phyloP scores from a whole-genome alignment of 2,797 vertebrate genomes.

The Synaphobranchus kaupii region DNA sequence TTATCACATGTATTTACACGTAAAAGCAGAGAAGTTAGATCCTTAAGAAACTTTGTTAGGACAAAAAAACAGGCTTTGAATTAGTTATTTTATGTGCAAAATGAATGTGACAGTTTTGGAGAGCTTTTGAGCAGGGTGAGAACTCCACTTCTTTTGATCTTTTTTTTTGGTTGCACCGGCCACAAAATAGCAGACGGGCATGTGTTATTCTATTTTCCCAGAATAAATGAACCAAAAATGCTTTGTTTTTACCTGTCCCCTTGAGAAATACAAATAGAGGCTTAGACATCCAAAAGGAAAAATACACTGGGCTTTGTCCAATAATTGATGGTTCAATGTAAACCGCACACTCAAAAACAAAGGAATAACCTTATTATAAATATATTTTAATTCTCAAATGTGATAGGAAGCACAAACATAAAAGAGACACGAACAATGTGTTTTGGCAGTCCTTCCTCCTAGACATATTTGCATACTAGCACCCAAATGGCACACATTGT shows the following conservation, averaged over 20 bases:
- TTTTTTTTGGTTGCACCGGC: not conserved
- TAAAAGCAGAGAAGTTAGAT: not conserved
- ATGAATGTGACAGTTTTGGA: not conserved
- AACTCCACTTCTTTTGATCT: not conserved
- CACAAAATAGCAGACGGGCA: not conserved
- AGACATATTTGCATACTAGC: not conserved
- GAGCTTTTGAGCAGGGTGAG: not conserved
- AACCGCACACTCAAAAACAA: no score
- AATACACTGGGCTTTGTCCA: no score
- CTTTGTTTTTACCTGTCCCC: not conserved
- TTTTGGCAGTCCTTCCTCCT: no score
- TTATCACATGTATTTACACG: not conserved
- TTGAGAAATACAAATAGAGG: not conserved
- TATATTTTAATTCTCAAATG: no score
- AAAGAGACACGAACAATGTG: no score
- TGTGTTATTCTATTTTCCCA: not conserved
- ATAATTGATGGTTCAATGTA: no score
- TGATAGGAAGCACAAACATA: no score
- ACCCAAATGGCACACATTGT: not conserved
- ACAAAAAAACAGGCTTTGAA: not conserved
- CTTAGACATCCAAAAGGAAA: not conserved
- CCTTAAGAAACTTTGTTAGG: not conserved
- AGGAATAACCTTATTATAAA: no score
- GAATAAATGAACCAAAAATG: not conserved
- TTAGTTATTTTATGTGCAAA: not conserved